Evolutionary conservation across 2,113 vertebrate species (phyloP), one percentile per base, ranked within the genome.

Genomic region (Scopus umbretta): DNA sequence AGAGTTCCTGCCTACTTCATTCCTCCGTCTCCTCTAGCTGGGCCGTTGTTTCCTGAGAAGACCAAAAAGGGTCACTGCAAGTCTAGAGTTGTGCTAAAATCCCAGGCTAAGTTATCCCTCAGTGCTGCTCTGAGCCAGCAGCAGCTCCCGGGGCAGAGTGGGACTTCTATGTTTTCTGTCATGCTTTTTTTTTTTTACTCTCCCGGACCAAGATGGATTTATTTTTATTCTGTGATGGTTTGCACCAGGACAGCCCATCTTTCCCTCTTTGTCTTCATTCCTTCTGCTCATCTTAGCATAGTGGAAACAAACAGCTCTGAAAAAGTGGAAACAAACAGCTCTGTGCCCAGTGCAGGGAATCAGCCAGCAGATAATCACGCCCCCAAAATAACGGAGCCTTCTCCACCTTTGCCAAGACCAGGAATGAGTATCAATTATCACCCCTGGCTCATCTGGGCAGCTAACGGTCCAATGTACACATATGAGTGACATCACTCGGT

Each of bases 11-110:
- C 22, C 79, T 43, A 13, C 59, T 74, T 23, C 43, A 3, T 55
- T 79, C 40, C 43, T 56, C 53, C 1, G 1, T 15, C 50, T 80
- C 30, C 50, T 83, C 62, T 32, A 32, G n/a, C 5, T 2, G 6
- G 71, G 70, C 45, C 18, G 53, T 10, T 88, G 74, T 91, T 97
- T 58, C 94, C 66, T 1, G 19, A 67, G 80, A 80, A 96, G 20
- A 95, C 91, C 92, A 91, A 94, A 91, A 95, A 95, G 87, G 78
- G 91, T 94, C 95, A 92, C 83, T 95, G 7, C 81, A 92, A n/a
- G 81, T 90, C 92, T 73, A 95, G 78, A 75, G 58, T 43, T 96
- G 78, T 38, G 66, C 91, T 70, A 9, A 88, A 58, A 42, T 76
- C 45, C 55, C 70, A n/a, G 71, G 32, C 29, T 1, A 0, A 5